phyloP scores from a whole-genome alignment of 2,888 invertebrate species.

The Scaptomyza caliginosa region DNA sequence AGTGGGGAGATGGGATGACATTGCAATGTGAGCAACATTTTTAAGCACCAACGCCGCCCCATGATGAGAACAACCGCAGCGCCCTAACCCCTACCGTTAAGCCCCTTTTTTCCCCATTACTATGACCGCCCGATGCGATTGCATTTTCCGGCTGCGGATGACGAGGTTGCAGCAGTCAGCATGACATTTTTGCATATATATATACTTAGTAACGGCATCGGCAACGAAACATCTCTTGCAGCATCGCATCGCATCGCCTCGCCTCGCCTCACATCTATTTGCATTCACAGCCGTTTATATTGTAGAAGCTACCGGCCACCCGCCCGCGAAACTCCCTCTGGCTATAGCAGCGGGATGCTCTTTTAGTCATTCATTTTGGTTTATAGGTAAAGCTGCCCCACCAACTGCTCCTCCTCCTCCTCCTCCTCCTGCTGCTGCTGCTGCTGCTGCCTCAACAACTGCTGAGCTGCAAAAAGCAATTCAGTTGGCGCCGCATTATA shows the following conservation, averaged over 20 bases:
- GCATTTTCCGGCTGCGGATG: conserved; percentile 43
- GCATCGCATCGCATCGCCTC: conserved; percentile 9
- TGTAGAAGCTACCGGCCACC: not conserved
- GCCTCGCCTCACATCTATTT: conserved; percentile 52
- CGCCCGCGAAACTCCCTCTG: not conserved
- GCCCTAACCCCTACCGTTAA: not conserved
- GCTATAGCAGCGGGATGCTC: conserved; percentile 17
- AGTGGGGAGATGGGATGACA: conserved; percentile 16
- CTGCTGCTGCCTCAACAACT: not conserved
- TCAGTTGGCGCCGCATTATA: conserved; percentile 57
- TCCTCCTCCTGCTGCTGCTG: not conserved
- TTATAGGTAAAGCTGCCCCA: conserved; percentile 60
- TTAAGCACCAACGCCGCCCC: conserved; percentile 20
- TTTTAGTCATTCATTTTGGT: conserved; percentile 71
- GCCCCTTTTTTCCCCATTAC: conserved; percentile 9
- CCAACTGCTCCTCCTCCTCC: not conserved
- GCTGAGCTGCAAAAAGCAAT: conserved; percentile 52
- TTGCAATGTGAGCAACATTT: conserved; percentile 23
- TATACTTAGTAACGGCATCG: conserved; percentile 6
- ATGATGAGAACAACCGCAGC: conserved; percentile 11
- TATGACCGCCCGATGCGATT: conserved; percentile 42
- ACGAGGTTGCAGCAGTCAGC: conserved; percentile 45
- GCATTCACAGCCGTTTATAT: conserved; percentile 57
- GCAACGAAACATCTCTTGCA: conserved; percentile 25
- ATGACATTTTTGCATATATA: conserved; percentile 46